These are phyloP conservation scores for Nemoura dubitans DNA, from an alignment of 2,888 invertebrate species.

Conservation along the genomic window DNA sequence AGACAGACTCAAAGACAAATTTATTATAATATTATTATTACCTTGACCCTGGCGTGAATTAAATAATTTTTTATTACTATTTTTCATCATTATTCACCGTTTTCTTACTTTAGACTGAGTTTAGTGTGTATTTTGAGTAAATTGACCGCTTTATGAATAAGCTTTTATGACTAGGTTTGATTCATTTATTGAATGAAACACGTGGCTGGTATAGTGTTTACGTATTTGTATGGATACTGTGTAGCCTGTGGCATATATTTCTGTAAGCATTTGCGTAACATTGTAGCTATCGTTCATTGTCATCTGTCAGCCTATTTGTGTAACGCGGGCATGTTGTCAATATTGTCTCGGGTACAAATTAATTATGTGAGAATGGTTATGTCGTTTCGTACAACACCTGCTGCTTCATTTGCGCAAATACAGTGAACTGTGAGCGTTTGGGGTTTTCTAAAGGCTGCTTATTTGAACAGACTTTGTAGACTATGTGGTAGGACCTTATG, in stretches of 20 bases:
- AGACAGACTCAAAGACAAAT: not conserved
- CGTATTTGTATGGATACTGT: not conserved
- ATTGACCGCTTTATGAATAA: not conserved
- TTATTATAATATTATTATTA: not conserved
- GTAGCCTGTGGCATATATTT: not conserved
- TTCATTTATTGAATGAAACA: not conserved
- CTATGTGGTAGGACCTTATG: too few species aligned
- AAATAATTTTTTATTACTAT: not conserved
- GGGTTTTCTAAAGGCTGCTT: not conserved
- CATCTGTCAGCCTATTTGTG: not conserved
- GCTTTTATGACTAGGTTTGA: not conserved
- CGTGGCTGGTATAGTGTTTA: not conserved
- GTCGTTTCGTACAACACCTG: not conserved
- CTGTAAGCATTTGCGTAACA: not conserved
- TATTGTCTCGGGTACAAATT: not conserved
- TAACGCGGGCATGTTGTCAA: not conserved
- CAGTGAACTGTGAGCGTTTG: not conserved
- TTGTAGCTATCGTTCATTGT: not conserved
- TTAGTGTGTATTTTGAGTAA: not conserved
- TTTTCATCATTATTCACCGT: not conserved
- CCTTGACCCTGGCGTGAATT: not conserved
- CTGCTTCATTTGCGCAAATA: not conserved
- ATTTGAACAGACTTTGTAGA: too few species aligned
- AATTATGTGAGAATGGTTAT: not conserved
- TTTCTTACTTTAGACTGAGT: not conserved